phyloP scores from a whole-genome alignment of 2,113 vertebrate genomes.

The Cercopithecus mona region DNA sequence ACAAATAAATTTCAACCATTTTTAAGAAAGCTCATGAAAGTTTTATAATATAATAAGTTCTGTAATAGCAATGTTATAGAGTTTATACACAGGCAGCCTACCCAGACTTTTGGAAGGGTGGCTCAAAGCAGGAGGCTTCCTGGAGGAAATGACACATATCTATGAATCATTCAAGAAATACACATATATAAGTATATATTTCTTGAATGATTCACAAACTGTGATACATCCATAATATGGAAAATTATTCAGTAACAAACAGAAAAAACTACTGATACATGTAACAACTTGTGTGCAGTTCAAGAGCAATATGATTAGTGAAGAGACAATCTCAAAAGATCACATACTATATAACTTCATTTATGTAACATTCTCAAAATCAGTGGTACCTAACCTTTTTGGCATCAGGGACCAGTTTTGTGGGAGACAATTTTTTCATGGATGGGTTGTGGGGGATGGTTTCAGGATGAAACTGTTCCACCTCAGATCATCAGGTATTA shows the following conservation, averaged over 20 bases:
- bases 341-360: not conserved
- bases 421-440: too few species aligned
- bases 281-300: not conserved
- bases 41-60: not conserved
- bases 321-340: not conserved
- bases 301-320: not conserved
- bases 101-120: too few species aligned
- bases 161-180: not conserved
- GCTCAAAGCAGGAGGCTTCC: too few species aligned
- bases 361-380: not conserved
- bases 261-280: not conserved
- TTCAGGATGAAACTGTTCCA: too few species aligned
- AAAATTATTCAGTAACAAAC: not conserved
- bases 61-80: too few species aligned
- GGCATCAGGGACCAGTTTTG: too few species aligned
- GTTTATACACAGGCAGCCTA: too few species aligned
- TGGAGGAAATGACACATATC: not conserved
- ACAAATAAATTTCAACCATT: not conserved
- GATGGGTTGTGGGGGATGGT: too few species aligned
- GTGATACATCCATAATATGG: not conserved
- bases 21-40: slow-evolving; percentile 3
- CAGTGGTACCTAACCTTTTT: too few species aligned
- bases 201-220: slow-evolving; percentile 16
- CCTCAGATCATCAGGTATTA: too few species aligned
- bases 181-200: not conserved